phyloP scores from a whole-genome alignment of 2,113 vertebrate species.

The Arizona elegans region DNA sequence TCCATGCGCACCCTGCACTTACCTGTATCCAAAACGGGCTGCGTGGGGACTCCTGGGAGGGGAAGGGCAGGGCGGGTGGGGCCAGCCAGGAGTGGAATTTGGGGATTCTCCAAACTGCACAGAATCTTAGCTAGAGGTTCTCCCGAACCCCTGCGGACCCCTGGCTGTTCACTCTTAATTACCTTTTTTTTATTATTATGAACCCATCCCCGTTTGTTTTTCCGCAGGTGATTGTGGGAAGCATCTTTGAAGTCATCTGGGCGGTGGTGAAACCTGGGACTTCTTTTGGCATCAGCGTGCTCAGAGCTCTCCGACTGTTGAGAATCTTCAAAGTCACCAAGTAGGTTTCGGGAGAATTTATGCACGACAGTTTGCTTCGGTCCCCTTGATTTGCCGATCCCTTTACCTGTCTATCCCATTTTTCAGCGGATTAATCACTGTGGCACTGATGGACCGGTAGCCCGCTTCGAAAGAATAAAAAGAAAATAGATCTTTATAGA shows the following conservation, averaged over 20 bases:
- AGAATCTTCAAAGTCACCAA: conserved; percentile 98
- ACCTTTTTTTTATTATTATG: neutral
- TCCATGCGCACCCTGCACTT: too few relatives aligned
- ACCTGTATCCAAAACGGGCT: too few relatives aligned
- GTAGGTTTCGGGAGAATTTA: conserved; percentile 67
- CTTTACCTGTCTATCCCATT: rapidly evolving
- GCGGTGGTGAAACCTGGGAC: conserved; percentile 90
- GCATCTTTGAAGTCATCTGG: conserved; percentile 97
- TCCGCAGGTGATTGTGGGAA: conserved; percentile 90
- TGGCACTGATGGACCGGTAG: too few relatives aligned
- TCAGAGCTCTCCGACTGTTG: conserved; percentile 87
- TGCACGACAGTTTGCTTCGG: rapidly evolving
- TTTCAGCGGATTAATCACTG: neutral
- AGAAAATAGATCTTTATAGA: too few relatives aligned
- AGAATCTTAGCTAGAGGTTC: too few relatives aligned
- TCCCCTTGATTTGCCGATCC: neutral
- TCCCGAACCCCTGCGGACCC: too few relatives aligned
- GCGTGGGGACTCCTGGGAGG: too few relatives aligned
- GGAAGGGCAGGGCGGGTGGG: too few relatives aligned
- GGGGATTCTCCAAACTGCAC: too few relatives aligned
- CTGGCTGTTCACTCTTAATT: too few relatives aligned
- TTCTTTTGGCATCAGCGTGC: conserved; percentile 93
- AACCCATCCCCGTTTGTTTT: neutral
- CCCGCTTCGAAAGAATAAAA: too few relatives aligned
- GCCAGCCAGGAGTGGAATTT: too few relatives aligned